Base-by-base conservation (phyloP, 2,888 invertebrate species). In the Drosophila hamatofila region DNA sequence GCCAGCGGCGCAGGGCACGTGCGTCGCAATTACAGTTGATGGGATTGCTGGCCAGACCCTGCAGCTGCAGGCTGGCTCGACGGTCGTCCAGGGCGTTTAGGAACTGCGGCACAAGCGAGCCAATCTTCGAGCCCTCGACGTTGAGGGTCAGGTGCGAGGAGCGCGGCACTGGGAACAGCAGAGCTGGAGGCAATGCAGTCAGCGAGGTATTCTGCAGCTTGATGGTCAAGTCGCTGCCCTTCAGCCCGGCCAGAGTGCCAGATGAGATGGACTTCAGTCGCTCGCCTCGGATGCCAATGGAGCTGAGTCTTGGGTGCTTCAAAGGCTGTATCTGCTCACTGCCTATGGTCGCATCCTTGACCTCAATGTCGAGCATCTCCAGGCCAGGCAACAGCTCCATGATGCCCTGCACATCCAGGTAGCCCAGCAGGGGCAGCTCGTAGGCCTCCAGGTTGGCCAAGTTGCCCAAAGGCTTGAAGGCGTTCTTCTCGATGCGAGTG, bases 1-100 rank as follows among this genome's bases (percentile, higher is more conserved):
- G 92, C 97, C 97, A 97, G 64, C 96, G 94, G 77, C 97, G 94
- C 35, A 98, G 93, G 3, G 97, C 96, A 78, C 96, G 94, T 1
- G 96, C 95, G 85, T 96, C 96, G 90, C 98, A 98, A 91, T 97
- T 97, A 90, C 98, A 98, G 66, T 95, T 94, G 52, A 98, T 95
- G 1, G 97, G 97, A 92, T 97, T 97, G 5, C 95, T 94, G 54
- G 95, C 95, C 44, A 98, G 93, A 0, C 97, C 97, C 67, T 94
- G 93, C 83, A 98, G 94, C 46, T 94, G 94, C 44, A 97, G 93
- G 91, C 96, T 96, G 2, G 96, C 96, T 57, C 96, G 94, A 21
- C 97, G 94, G 90, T 97, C 97, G 87, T 97, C 97, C 30, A 98
- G 93, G 6, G 97, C 96, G 4, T 95, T 95, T 9, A 98, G 92